phyloP scores from a whole-genome alignment of 2,113 vertebrate species.

The Chloropsis cyanopogon region DNA sequence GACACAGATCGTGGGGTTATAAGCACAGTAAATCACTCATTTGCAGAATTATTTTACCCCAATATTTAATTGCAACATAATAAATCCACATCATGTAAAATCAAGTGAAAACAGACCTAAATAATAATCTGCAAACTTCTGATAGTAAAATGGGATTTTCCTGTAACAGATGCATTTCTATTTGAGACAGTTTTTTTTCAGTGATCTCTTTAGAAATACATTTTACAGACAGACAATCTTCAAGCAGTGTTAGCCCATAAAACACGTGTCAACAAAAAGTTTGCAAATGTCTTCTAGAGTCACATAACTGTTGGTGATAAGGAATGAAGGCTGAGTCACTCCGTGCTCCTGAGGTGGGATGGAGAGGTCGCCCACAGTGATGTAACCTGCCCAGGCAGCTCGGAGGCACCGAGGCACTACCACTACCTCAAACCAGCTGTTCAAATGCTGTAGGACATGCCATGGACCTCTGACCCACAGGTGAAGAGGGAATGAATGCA shows the following conservation, averaged over 20 bases:
- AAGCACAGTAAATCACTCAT: not conserved
- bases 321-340: accelerated
- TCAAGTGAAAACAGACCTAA: constrained; percentile 9
- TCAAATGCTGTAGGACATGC: constrained; percentile 50
- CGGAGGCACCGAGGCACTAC: accelerated
- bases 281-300: not conserved
- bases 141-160: not conserved
- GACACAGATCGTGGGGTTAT: not conserved
- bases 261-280: not conserved
- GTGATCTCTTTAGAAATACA: not conserved
- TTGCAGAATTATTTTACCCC: not conserved
- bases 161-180: not conserved
- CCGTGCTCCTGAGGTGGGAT: accelerated
- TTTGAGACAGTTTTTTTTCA: not conserved
- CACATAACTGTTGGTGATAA: not conserved
- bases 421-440: constrained; percentile 47
- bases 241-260: not conserved
- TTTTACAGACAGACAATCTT: not conserved
- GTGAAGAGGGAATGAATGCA: constrained; percentile 1
- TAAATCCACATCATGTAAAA: not conserved
- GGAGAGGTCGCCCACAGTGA: not conserved
- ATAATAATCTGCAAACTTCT: not conserved
- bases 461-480: not conserved
- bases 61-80: not conserved
- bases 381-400: not conserved